phyloP scores from a whole-genome alignment of 1,140 invertebrate species.

The Laodelphax striatellus region DNA sequence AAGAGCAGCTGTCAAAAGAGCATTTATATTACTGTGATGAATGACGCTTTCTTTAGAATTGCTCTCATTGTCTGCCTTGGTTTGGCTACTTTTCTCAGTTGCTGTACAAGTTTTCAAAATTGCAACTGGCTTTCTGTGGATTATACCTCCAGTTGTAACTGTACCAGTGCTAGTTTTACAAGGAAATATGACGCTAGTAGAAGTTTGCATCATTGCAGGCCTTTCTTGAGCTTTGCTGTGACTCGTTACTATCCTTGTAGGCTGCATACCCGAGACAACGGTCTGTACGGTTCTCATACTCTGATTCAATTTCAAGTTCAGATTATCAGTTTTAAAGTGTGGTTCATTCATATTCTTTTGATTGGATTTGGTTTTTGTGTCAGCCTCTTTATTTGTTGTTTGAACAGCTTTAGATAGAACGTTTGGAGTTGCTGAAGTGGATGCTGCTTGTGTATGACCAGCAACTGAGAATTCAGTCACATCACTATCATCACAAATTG shows the following conservation, averaged over 20 bases:
- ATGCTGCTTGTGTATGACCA: not conserved
- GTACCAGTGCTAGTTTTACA: conserved; percentile 15
- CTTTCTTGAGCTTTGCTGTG: conserved; percentile 1
- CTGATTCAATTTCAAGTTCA: no score
- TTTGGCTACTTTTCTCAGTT: conserved; percentile 3
- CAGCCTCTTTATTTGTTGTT: conserved; percentile 12
- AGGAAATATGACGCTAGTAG: conserved; percentile 18
- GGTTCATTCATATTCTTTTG: conserved; percentile 7
- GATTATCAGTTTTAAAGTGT: not conserved
- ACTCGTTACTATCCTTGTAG: conserved; percentile 1
- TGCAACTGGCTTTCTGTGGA: conserved; percentile 19
- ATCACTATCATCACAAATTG: no score
- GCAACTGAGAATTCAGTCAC: no score
- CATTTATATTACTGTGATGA: conserved; percentile 33
- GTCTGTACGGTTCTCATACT: not conserved
- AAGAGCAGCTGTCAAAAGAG: conserved; percentile 32
- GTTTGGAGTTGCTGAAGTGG: not conserved
- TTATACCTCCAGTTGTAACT: conserved; percentile 8
- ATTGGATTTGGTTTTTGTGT: conserved; percentile 1
- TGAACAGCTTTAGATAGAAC: conserved; percentile 12
- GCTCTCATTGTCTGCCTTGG: conserved; percentile 13
- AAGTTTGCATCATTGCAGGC: conserved; percentile 1
- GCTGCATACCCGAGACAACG: not conserved
- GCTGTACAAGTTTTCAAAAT: conserved; percentile 16
- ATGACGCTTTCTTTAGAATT: conserved; percentile 32